Evolutionary conservation across 2,113 vertebrate species (phyloP).

Genomic region (Canis aureus): DNA sequence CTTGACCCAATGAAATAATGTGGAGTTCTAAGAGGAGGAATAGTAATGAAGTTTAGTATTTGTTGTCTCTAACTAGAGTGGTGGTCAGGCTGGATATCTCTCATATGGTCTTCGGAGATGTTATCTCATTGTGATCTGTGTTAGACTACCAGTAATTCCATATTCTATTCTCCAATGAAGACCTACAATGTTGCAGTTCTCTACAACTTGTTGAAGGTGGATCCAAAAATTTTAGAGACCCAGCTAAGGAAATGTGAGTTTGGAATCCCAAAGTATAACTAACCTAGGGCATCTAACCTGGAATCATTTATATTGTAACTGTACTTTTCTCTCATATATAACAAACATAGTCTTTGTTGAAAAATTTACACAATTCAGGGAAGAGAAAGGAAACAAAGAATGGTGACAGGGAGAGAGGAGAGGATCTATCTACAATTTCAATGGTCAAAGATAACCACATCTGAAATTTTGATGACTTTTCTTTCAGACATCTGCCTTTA

Average conservation of each 20-base stretch:
- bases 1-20: background rate
- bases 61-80: background rate
- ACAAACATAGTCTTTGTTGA: background rate
- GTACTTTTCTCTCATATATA: background rate
- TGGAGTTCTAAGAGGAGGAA: background rate
- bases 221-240: conserved; percentile 10
- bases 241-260: background rate
- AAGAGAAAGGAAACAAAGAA: background rate
- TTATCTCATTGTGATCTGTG: background rate
- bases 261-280: background rate
- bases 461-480: background rate
- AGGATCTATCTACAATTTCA: background rate
- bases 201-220: background rate
- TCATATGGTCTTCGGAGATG: background rate
- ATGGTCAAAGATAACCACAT: background rate
- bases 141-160: background rate
- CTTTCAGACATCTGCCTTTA: conserved; percentile 11
- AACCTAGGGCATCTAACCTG: background rate
- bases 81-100: background rate
- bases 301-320: background rate
- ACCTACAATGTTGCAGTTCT: background rate
- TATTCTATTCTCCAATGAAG: conserved; percentile 1
- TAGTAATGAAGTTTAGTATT: background rate
- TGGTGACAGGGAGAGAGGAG: background rate
- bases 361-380: background rate